Conservation (phyloP, 2,888 invertebrate species). For the Leistus spinibarbis region DNA sequence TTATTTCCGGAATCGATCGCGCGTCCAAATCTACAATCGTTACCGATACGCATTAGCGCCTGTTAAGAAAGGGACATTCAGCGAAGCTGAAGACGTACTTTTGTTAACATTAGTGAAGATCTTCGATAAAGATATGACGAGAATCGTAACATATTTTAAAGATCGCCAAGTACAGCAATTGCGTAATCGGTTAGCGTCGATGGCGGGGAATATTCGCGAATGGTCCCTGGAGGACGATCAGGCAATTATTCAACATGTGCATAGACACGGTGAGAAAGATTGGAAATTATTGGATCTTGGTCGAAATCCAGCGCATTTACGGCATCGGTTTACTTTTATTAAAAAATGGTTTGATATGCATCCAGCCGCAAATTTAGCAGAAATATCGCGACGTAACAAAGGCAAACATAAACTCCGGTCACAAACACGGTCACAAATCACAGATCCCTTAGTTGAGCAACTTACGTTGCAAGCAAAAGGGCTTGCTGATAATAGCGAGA, state of each 20-base stretch:
- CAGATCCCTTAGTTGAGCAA: neutral
- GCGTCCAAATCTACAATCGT: conserved; percentile 68
- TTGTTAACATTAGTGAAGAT: conserved; percentile 66
- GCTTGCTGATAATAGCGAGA: neutral
- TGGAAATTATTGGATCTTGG: conserved; percentile 64
- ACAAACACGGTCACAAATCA: neutral
- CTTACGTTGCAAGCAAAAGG: neutral
- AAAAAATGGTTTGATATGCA: conserved; percentile 60
- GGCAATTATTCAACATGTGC: conserved; percentile 62
- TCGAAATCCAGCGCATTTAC: conserved; percentile 64
- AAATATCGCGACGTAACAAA: conserved; percentile 55
- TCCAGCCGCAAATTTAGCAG: conserved; percentile 55
- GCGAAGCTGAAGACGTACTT: conserved; percentile 69
- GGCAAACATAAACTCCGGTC: neutral
- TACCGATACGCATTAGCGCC: conserved; percentile 59
- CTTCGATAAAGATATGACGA: conserved; percentile 66
- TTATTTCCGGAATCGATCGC: conserved; percentile 67
- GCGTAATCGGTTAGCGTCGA: conserved; percentile 59
- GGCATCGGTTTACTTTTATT: conserved; percentile 66
- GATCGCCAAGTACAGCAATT: conserved; percentile 68
- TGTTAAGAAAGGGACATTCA: conserved; percentile 67
- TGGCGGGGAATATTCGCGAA: conserved; percentile 55
- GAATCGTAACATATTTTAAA: conserved; percentile 63
- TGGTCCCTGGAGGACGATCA: conserved; percentile 70
- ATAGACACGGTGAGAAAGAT: conserved; percentile 57